Base-by-base conservation (phyloP, 64 coral and sea anemone species). In the Porites lutea region DNA sequence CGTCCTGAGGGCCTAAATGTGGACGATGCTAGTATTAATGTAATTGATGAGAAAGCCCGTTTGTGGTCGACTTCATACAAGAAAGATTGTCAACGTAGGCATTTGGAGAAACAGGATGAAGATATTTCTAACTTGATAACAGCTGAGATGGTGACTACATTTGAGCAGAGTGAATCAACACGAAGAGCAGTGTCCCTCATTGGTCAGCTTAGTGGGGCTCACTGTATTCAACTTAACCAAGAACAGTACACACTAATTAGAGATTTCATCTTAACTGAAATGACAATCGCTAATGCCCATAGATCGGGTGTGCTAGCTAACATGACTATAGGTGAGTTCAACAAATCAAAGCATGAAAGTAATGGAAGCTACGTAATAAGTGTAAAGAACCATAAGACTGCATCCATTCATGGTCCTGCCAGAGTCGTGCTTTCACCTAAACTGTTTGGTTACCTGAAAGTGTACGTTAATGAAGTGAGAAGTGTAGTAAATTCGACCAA, bases 211-310 rank as follows among this genome's bases (percentile, higher is more conserved):
- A 74, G 71, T 45, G 71, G 71, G 44, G 71, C 71, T 47, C 71
- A 74, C 14, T 74, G 0, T 14, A 14, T 69, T 19, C 13, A 69
- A 69, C 6, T 69, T n/a, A 69, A 69, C 21, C 66, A 69, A n/a
- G 18, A 15, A n/a, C 18, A 8, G 11, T n/a, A 16, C 16, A 69
- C 65, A n/a, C 16, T 69, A 20, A 69, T 69, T 7, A 69, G 65
- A 69, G 22, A 69, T 74, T 74, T 74, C 14, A 45, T 74, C 47
- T 13, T 74, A 74, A 74, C 71, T 13, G 71, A 74, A 45, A 74
- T 74, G 8, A 59, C 54, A 59, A 92, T 92, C 9, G 57, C 71
- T 18, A 92, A 92, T 72, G 90, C 77, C 16, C 71, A 74, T 14
- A 43, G 71, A 13, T 74, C 71, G 45, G 71, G 71, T 46, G 71